Evolutionary conservation across 2,797 vertebrate species (phyloP).

Genomic region (Amazona finschi): DNA sequence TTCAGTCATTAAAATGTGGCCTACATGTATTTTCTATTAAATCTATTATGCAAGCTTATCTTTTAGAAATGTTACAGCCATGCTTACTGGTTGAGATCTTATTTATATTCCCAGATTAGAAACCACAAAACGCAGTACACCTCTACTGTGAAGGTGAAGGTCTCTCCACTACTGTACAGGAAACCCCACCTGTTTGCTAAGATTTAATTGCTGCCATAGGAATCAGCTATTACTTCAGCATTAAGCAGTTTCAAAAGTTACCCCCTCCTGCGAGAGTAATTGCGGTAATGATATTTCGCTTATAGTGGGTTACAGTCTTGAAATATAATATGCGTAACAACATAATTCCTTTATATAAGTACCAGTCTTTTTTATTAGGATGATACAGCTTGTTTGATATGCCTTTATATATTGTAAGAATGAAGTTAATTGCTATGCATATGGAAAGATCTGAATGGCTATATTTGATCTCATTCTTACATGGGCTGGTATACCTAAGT

Average conservation of each 20-base stretch:
- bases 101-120: not conserved
- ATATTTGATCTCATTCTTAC: not conserved
- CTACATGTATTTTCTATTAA: not conserved
- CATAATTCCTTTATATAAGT: not conserved
- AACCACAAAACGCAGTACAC: not conserved
- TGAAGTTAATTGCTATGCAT: not conserved
- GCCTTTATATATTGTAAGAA: not conserved
- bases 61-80: not conserved
- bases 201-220: not conserved
- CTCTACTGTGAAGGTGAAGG: not conserved
- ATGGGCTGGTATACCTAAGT: not conserved
- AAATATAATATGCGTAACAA: not conserved
- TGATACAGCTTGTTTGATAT: not conserved
- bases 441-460: not conserved
- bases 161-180: accelerated
- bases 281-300: not conserved
- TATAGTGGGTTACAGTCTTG: not conserved
- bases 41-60: not conserved
- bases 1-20: not conserved
- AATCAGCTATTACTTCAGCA: not conserved
- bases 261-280: not conserved
- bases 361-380: not conserved
- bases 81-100: not conserved
- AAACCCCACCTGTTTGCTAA: not conserved
- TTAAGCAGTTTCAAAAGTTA: not conserved